phyloP scores from a whole-genome alignment of 2,888 invertebrate genomes.

The Luperina testacea region DNA sequence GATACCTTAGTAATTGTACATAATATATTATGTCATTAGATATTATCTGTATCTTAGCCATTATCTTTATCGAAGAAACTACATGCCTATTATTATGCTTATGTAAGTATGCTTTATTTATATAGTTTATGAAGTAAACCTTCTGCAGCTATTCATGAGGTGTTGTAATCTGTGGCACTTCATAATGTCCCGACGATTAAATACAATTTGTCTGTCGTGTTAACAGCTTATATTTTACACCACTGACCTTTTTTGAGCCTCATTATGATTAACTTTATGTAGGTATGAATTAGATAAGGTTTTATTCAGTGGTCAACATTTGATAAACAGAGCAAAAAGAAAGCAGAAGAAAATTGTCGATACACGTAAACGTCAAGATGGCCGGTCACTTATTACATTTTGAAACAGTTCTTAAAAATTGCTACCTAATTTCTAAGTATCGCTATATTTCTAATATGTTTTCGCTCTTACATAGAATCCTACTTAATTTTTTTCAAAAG shows the following conservation, averaged over 20 bases:
- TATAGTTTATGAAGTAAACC: background rate
- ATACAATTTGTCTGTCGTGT: slow-evolving; percentile 50
- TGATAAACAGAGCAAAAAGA: background rate
- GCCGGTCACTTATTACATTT: background rate
- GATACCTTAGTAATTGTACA: background rate
- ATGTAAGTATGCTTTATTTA: background rate
- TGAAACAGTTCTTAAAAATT: background rate
- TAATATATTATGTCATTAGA: background rate
- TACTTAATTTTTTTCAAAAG: background rate
- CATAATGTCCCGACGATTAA: slow-evolving; percentile 44
- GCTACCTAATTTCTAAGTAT: background rate
- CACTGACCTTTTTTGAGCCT: background rate
- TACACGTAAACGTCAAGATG: no score
- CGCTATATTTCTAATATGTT: background rate
- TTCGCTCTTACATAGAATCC: background rate
- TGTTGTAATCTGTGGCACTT: slow-evolving; percentile 10
- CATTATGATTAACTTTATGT: slow-evolving; percentile 5
- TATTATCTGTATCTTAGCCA: background rate
- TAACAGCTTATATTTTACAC: slow-evolving; percentile 14
- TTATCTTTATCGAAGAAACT: background rate
- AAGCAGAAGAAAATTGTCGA: background rate
- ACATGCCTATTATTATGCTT: background rate
- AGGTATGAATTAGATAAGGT: background rate
- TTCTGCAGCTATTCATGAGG: background rate
- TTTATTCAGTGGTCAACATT: background rate